A percentile compares a stretch with the other conserved stretches of the same genome.
These are phyloP conservation scores for Gymnogyps californianus DNA, from an alignment of 2,113 vertebrate species.

Conservation along the genomic window DNA sequence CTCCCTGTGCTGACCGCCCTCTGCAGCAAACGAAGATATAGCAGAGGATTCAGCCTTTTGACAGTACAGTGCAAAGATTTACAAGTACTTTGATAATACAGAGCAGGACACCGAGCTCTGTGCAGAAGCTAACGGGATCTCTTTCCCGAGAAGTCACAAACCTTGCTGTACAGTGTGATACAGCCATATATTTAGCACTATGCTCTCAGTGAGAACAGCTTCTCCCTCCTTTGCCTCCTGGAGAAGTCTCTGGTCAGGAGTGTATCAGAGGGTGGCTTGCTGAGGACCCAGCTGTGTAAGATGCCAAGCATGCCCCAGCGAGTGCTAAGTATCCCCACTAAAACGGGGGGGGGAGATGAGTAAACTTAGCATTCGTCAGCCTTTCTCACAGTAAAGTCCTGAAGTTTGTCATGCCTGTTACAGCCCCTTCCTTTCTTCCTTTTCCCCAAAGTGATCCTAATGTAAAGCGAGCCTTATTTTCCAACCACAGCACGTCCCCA, in stretches of 20 bases:
- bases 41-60: neutral
- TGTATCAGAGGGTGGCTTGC: neutral
- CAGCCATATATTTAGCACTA: fast-evolving
- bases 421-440: neutral
- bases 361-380: neutral
- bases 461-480: neutral
- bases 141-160: too few species aligned
- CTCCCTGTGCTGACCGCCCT: neutral
- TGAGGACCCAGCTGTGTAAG: neutral
- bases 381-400: neutral
- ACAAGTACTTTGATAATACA: fast-evolving
- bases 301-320: neutral
- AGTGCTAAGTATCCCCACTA: neutral
- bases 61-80: neutral
- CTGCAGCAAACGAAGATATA: neutral
- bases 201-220: neutral
- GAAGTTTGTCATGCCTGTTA: neutral
- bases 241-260: neutral
- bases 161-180: neutral
- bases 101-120: neutral
- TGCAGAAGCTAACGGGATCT: neutral
- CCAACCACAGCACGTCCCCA: neutral
- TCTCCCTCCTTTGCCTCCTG: neutral
- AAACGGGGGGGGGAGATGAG: fast-evolving
- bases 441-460: neutral